Evolutionary conservation across 2,888 invertebrate genomes (phyloP).

Genomic region (Xanthorhoe designata): DNA sequence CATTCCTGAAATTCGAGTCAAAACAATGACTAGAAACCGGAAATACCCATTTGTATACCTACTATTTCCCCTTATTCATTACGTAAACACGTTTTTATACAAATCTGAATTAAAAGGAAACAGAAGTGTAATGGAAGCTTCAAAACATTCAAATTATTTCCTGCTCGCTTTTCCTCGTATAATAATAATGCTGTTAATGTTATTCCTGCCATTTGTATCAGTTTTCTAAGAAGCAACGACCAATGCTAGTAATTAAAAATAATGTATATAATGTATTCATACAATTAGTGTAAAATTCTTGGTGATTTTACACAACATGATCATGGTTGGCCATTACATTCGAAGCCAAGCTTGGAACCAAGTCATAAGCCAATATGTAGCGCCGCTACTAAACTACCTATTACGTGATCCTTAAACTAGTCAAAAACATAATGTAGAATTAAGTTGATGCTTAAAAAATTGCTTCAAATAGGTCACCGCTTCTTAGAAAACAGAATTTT

Average conservation of each 20-base stretch:
- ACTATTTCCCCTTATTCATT: not conserved
- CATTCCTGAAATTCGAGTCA: constrained; percentile 13
- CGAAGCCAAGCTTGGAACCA: too few relatives aligned
- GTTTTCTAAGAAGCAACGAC: constrained; percentile 3
- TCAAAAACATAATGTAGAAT: not conserved
- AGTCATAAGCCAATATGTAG: too few relatives aligned
- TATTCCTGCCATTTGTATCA: not conserved
- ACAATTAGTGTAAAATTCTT: not conserved
- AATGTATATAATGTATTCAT: not conserved
- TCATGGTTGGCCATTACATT: too few relatives aligned
- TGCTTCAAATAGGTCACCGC: not conserved
- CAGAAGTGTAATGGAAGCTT: not conserved
- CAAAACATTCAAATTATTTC: not conserved
- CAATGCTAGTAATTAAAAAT: not conserved
- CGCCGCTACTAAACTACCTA: too few relatives aligned
- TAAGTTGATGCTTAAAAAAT: not conserved
- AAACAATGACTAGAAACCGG: constrained; percentile 7
- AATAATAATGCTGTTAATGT: not conserved
- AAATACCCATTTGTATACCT: constrained; percentile 4
- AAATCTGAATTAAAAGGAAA: not conserved
- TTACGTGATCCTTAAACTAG: too few relatives aligned
- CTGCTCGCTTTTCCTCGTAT: constrained; percentile 1
- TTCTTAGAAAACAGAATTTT: not conserved
- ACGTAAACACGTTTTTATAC: not conserved
- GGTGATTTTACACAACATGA: too few relatives aligned